A percentile compares a stretch with the other conserved stretches of the same genome.
These are phyloP conservation scores for Troides oblongomaculatus DNA, from an alignment of 2,888 invertebrate species.

Conservation along the genomic window DNA sequence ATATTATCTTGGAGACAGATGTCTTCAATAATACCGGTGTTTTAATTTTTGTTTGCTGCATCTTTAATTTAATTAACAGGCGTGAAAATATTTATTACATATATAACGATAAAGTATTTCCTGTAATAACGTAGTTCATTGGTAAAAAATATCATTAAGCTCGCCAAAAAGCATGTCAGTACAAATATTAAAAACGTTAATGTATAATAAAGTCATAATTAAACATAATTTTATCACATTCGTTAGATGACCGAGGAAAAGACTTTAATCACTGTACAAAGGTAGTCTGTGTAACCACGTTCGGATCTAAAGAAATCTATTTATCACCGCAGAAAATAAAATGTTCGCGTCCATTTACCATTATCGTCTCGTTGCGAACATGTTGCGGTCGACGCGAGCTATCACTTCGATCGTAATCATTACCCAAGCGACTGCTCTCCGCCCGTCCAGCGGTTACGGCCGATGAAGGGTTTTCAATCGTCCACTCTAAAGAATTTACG, in stretches of 20 bases:
- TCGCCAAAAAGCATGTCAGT: too few species aligned
- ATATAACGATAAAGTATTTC: too few species aligned
- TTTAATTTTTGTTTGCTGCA: slow-evolving; percentile 37
- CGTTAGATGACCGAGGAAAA: neutral
- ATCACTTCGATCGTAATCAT: slow-evolving; percentile 69
- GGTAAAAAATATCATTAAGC: too few species aligned
- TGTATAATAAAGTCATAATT: neutral
- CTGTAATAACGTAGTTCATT: too few species aligned
- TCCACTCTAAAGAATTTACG: slow-evolving; percentile 48
- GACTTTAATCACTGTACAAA: slow-evolving; percentile 14
- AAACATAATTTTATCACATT: neutral
- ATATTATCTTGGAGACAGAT: slow-evolving; percentile 60
- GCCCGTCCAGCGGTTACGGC: slow-evolving; percentile 54
- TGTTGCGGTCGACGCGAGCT: slow-evolving; percentile 69
- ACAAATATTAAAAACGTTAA: neutral
- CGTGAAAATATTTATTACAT: neutral
- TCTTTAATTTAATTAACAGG: slow-evolving; percentile 21
- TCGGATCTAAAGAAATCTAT: slow-evolving; percentile 53
- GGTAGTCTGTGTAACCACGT: slow-evolving; percentile 38
- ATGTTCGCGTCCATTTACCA: slow-evolving; percentile 55
- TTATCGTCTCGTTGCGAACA: slow-evolving; percentile 73
- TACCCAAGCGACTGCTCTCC: slow-evolving; percentile 53
- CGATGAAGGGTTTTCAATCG: slow-evolving; percentile 53
- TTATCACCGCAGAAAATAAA: slow-evolving; percentile 62
- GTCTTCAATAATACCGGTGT: slow-evolving; percentile 50